Percentiles rank a stretch among this genome's conserved stretches.
These are phyloP conservation scores for Cybosia mesomella DNA, from an alignment of 2,888 invertebrate species.

Conservation along the genomic window DNA sequence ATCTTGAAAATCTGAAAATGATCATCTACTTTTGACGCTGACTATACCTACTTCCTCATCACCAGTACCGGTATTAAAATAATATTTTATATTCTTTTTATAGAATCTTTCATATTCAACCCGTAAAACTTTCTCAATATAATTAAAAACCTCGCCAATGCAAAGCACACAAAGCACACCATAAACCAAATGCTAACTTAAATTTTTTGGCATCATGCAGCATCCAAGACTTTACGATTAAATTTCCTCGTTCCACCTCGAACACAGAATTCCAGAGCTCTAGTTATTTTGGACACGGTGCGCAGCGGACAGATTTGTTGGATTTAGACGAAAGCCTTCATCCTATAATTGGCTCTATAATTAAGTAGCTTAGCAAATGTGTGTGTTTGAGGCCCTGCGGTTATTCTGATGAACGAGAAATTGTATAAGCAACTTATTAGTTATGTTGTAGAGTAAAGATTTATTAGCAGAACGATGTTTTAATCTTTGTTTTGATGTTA, in stretches of 20 bases:
- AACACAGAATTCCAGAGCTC: conserved; percentile 7
- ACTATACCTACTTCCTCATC: too few relatives aligned
- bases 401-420: conserved; percentile 25
- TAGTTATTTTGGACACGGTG: conserved; percentile 39
- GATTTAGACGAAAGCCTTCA: conserved; percentile 58
- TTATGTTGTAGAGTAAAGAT: neutral
- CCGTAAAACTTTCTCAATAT: neutral
- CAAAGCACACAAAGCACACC: neutral
- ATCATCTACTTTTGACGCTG: too few relatives aligned
- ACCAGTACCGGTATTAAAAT: too few relatives aligned
- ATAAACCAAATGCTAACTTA: neutral
- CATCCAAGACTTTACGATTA: neutral
- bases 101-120: neutral
- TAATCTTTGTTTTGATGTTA: neutral
- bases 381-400: conserved; percentile 37
- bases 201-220: neutral
- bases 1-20: too few relatives aligned
- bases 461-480: neutral
- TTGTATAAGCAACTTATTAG: neutral
- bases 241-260: conserved; percentile 8
- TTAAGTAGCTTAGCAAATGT: conserved; percentile 66
- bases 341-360: conserved; percentile 71
- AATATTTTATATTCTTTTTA: too few relatives aligned
- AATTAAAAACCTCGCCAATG: neutral
- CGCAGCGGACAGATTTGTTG: conserved; percentile 52